Conservation (phyloP, 2,888 invertebrate species). For the Nebria brevicollis region DNA sequence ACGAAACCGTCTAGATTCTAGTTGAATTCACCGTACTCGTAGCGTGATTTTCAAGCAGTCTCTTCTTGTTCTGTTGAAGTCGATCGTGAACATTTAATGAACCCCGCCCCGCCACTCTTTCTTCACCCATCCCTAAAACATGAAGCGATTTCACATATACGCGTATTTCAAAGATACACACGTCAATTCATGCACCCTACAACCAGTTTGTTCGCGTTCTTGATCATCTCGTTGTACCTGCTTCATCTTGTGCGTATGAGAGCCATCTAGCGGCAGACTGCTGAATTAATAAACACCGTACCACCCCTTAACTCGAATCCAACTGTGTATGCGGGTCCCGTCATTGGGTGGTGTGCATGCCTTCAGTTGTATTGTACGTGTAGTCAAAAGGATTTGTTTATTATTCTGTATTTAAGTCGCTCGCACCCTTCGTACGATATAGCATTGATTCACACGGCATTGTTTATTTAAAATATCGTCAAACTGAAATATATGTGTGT, state of each 20-base stretch:
- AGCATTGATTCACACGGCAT: not conserved
- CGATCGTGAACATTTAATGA: constrained; percentile 61
- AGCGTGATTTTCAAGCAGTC: constrained; percentile 26
- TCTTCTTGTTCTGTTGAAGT: constrained; percentile 55
- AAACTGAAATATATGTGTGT: not conserved
- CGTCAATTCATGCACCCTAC: constrained; percentile 52
- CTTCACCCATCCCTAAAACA: not conserved
- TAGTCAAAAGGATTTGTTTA: constrained; percentile 23
- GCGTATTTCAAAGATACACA: constrained; percentile 52
- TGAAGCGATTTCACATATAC: constrained; percentile 45
- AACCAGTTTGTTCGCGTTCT: constrained; percentile 13
- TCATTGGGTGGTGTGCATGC: not conserved
- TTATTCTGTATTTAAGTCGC: constrained; percentile 18
- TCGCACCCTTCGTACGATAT: not conserved
- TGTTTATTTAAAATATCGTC: not conserved
- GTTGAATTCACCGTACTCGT: not conserved
- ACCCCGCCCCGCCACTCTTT: constrained; percentile 50
- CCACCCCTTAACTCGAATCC: not conserved
- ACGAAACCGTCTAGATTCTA: not conserved
- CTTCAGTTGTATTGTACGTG: not conserved
- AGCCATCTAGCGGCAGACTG: not conserved
- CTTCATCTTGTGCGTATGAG: not conserved
- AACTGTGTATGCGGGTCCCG: not conserved
- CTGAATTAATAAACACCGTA: constrained; percentile 20
- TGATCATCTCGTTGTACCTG: constrained; percentile 27